A percentile compares a stretch with the other conserved stretches of the same genome.
Evolutionary conservation across 2,888 invertebrate genomes (phyloP).

Genomic region (Ophioninae sp.): DNA sequence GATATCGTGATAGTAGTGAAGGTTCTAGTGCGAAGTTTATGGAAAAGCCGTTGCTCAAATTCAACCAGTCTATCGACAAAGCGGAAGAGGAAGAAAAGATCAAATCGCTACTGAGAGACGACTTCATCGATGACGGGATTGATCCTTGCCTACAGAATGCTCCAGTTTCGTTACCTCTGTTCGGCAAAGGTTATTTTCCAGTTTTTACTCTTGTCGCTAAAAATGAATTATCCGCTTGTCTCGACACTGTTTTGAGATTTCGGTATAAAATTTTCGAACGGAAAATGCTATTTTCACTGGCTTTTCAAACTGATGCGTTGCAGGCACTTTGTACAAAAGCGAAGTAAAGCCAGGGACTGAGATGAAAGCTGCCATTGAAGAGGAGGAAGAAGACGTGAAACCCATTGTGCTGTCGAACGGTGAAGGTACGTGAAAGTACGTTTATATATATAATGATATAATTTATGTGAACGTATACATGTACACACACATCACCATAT

Average conservation of each 20-base stretch:
- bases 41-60: slow-evolving; percentile 74
- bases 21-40: slow-evolving; percentile 62
- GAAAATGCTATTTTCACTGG: not conserved
- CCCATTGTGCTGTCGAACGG: slow-evolving; percentile 74
- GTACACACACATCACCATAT: not conserved
- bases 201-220: not conserved
- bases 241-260: not conserved
- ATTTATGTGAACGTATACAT: no score
- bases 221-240: not conserved
- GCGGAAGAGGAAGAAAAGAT: slow-evolving; percentile 77
- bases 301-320: slow-evolving; percentile 12
- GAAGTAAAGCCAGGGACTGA: slow-evolving; percentile 60
- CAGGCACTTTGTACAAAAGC: slow-evolving; percentile 69
- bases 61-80: slow-evolving; percentile 74
- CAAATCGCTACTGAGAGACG: slow-evolving; percentile 76
- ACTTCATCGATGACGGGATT: slow-evolving; percentile 77
- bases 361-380: slow-evolving; percentile 49
- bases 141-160: slow-evolving; percentile 70
- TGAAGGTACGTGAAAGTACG: slow-evolving; percentile 65
- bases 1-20: slow-evolving; percentile 56
- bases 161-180: slow-evolving; percentile 75
- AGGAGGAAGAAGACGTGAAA: slow-evolving; percentile 71
- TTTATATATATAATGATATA: not conserved
- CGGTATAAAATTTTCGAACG: not conserved
- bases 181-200: slow-evolving; percentile 66